Evolutionary conservation across 2,888 invertebrate genomes (phyloP).

Genomic region (Hoplodrina ambigua): DNA sequence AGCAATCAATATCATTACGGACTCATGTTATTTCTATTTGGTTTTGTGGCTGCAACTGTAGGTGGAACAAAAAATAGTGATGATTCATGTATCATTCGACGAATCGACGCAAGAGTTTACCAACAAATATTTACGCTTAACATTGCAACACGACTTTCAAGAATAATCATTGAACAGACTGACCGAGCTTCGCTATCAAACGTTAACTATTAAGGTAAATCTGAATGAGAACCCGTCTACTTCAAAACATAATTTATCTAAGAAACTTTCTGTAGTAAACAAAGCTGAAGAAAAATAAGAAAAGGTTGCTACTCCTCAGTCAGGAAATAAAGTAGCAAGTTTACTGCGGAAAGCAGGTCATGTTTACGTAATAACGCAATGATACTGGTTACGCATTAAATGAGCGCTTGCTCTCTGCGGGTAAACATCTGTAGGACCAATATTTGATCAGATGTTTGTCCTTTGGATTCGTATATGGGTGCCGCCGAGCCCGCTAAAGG

Average conservation of each 20-base stretch:
- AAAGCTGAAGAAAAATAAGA: constrained; percentile 26
- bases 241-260: constrained; percentile 7
- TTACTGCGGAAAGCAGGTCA: constrained; percentile 21
- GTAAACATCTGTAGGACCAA: constrained; percentile 35
- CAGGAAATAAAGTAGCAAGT: constrained; percentile 31
- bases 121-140: not conserved
- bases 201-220: not conserved
- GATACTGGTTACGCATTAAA: constrained; percentile 35
- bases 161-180: not conserved
- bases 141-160: constrained; percentile 8
- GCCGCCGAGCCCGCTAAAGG: not conserved
- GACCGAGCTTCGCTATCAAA: not conserved
- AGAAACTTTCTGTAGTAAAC: not conserved
- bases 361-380: constrained; percentile 32
- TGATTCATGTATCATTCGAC: not conserved
- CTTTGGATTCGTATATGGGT: constrained; percentile 6
- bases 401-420: not conserved
- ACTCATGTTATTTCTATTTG: not conserved
- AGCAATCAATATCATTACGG: constrained; percentile 34
- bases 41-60: constrained; percentile 19
- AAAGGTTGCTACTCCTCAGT: constrained; percentile 4
- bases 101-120: not conserved
- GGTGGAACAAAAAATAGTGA: not conserved
- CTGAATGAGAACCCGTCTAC: not conserved
- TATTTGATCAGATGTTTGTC: constrained; percentile 43